Evolutionary conservation across 2,888 invertebrate genomes (phyloP), one percentile per base, ranked within the genome.

Genomic region (Pandemis heparana): DNA sequence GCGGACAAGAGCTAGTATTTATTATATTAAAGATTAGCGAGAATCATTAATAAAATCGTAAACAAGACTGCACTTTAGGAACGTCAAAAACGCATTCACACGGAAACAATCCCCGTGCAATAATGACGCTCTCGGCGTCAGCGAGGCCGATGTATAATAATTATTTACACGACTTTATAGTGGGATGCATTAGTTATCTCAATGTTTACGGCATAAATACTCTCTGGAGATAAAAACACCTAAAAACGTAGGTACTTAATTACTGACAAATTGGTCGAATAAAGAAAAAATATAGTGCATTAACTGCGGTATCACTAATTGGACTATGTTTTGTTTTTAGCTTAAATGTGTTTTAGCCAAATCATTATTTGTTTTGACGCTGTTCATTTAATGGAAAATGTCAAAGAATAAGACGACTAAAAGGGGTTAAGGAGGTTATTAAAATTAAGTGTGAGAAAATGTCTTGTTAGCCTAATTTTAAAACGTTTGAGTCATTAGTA

Each of bases 231-330:
- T 89, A 87, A 86, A 79, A 32, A 51, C 68, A 51, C 68, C 75
- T 79, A 79, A 85, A 32, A 83, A 82, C 63, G 66, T 66, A 82
- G 61, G 66, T 66, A 78, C 79, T 81, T 90, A 88, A 89, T 89
- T 89, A 88, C 83, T 87, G 88, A 90, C 89, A 89, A 90, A 90
- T 89, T 88, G 86, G 82, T 81, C 79, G 75, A 78, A 77, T 81
- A 76, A 79, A 80, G 77, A 79, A 80, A 86, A 83, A 12, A 56
- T 56, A 81, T 83, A 84, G 79, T 81, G 79, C 68, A 79, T 78
- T 82, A 80, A 83, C 77, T 79, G 41, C 51, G 59, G 78, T 77
- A 75, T 77, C 76, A 76, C 75, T 77, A 76, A 75, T 75, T 73
- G 76, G 69, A 60, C 46, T 16, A 18, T 10, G 51, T 67, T 67